Conservation (phyloP, 2,113 vertebrate species). For the Macquaria australasica region DNA sequence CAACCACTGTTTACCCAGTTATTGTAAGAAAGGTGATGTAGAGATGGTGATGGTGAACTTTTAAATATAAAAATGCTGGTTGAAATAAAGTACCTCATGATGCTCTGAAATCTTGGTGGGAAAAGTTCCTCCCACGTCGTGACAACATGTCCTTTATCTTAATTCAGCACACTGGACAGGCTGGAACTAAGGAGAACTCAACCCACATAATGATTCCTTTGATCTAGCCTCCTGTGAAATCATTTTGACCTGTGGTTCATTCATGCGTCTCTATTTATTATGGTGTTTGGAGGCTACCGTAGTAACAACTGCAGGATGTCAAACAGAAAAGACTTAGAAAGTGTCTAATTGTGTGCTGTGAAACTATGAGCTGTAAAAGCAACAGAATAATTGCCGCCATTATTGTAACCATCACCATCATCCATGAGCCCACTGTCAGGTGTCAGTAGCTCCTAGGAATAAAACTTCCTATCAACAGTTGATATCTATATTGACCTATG, state of each 20-base stretch:
- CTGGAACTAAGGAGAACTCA: conserved; percentile 13
- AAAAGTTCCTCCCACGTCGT: conserved; percentile 25
- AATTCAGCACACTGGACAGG: conserved; percentile 18
- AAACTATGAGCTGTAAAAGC: conserved; percentile 19
- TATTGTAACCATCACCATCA: conserved; percentile 23
- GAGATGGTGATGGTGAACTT: conserved; percentile 18
- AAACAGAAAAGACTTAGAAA: conserved; percentile 16
- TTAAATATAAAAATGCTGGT: neutral
- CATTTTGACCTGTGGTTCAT: conserved; percentile 27
- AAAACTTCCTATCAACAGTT: conserved; percentile 48
- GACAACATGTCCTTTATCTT: conserved; percentile 35
- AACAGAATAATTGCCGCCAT: conserved; percentile 40
- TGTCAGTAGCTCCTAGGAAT: conserved; percentile 32
- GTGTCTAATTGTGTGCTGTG: conserved; percentile 26
- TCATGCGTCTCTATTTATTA: conserved; percentile 17
- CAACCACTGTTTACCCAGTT: conserved; percentile 3
- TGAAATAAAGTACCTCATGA: conserved; percentile 9
- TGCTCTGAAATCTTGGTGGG: conserved; percentile 1
- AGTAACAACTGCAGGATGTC: conserved; percentile 17
- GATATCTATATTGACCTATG: conserved; percentile 43
- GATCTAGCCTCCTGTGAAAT: conserved; percentile 37
- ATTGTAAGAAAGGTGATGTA: conserved; percentile 8
- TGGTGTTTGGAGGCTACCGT: conserved; percentile 18
- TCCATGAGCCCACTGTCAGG: conserved; percentile 31
- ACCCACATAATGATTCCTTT: conserved; percentile 38